Evolutionary conservation across 2,888 invertebrate genomes (phyloP).

Genomic region (Eupeodes luniger): DNA sequence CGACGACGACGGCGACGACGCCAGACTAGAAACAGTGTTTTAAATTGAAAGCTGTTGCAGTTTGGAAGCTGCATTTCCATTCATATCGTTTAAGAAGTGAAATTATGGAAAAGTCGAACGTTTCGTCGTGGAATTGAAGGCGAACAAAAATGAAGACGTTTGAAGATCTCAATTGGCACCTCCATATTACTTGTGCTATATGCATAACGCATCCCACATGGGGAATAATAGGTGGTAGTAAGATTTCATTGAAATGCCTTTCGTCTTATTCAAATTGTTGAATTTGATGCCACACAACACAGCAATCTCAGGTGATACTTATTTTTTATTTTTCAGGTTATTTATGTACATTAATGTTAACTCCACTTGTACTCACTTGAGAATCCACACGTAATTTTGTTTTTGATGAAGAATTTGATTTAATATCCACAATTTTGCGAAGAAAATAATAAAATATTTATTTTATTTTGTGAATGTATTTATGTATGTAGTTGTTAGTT

Average conservation of each 20-base stretch:
- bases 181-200: background rate
- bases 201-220: constrained; percentile 20
- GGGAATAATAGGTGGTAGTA: background rate
- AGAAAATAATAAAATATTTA: background rate
- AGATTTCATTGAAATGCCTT: constrained; percentile 23
- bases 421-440: constrained; percentile 21
- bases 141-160: background rate
- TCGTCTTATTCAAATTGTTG: background rate
- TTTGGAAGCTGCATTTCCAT: constrained; percentile 11
- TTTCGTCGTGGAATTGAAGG: background rate
- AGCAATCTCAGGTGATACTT: constrained; percentile 33
- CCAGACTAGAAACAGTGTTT: background rate
- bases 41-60: constrained; percentile 26
- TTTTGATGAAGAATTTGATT: constrained; percentile 4
- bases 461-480: background rate
- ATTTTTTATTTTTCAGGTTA: constrained; percentile 24
- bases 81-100: background rate
- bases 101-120: background rate
- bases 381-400: constrained; percentile 51
- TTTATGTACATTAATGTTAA: background rate
- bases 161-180: constrained; percentile 15
- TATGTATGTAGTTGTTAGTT: background rate
- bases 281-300: constrained; percentile 21
- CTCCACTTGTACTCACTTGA: constrained; percentile 45
- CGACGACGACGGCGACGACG: too few species aligned